These are phyloP conservation scores for Brachionus paranguensis DNA, from an alignment of 1,140 invertebrate genomes.

Conservation along the genomic window DNA sequence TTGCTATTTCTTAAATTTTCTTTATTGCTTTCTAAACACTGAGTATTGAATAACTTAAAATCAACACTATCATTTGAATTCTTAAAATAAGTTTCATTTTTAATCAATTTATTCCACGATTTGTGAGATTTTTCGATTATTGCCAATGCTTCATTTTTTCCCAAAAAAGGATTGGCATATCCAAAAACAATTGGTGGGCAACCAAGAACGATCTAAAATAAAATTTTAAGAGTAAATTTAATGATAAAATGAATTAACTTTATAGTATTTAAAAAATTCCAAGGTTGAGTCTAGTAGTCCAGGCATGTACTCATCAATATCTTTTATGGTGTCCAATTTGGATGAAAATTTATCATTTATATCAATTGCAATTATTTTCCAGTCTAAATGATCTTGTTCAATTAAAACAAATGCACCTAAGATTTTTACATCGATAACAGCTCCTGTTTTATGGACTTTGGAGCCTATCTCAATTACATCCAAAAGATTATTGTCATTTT, in stretches of 20 bases:
- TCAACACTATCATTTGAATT: not conserved
- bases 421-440: conserved; percentile 82
- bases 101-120: conserved; percentile 1
- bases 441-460: conserved; percentile 67
- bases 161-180: not conserved
- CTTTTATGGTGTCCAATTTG: conserved; percentile 74
- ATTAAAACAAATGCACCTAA: conserved; percentile 82
- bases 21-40: not conserved
- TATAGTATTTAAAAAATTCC: conserved; percentile 98
- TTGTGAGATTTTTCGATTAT: not conserved
- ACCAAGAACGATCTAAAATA: conserved; percentile 46
- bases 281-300: conserved; percentile 87
- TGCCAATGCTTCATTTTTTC: not conserved
- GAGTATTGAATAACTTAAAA: conserved; percentile 20
- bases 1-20: not conserved
- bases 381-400: conserved; percentile 92
- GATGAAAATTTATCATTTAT: conserved; percentile 79
- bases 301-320: conserved; percentile 85
- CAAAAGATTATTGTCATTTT: conserved; percentile 96
- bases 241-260: conserved; percentile 93
- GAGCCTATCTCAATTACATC: conserved; percentile 94
- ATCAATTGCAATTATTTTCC: conserved; percentile 92
- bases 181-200: not conserved
- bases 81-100: not conserved
- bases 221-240: conserved; percentile 96